These are phyloP conservation scores for Clinocottus analis DNA, from an alignment of 2,113 vertebrate species.

Conservation along the genomic window DNA sequence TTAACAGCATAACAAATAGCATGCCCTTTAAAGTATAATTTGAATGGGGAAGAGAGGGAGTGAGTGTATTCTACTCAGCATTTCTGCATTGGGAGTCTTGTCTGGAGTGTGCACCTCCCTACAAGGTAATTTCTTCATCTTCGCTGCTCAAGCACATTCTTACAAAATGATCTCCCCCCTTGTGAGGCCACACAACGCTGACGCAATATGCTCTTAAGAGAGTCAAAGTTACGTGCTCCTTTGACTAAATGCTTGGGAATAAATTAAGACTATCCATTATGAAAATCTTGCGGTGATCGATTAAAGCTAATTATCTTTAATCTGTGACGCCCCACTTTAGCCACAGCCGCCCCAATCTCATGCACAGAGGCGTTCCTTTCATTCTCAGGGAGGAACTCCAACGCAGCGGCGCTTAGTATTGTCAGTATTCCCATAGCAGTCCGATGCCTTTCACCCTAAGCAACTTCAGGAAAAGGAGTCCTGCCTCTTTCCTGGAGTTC, in stretches of 20 bases:
- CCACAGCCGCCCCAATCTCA: background rate
- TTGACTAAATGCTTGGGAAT: background rate
- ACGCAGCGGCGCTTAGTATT: background rate
- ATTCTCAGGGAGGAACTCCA: background rate
- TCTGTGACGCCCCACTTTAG: no score
- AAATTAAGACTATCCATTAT: background rate
- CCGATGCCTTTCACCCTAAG: background rate
- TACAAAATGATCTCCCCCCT: slow-evolving; percentile 35
- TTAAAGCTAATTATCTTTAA: no score
- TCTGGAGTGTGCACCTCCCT: slow-evolving; percentile 38
- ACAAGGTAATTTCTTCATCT: slow-evolving; percentile 32
- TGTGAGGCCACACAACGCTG: background rate
- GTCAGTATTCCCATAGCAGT: background rate
- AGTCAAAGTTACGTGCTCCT: background rate
- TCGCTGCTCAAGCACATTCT: slow-evolving; percentile 52
- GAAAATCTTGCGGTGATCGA: no score
- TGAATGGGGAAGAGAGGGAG: background rate
- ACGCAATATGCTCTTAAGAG: background rate
- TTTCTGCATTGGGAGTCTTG: slow-evolving; percentile 47
- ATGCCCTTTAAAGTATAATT: background rate
- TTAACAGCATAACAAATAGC: background rate
- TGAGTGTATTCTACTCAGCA: slow-evolving; percentile 33
- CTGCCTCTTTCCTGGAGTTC: background rate
- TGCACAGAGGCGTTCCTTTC: background rate
- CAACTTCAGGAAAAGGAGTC: background rate